Percentiles rank a stretch among this genome's conserved stretches.
Evolutionary conservation across 2,888 invertebrate genomes (phyloP).

Genomic region (Leptothorax acervorum): DNA sequence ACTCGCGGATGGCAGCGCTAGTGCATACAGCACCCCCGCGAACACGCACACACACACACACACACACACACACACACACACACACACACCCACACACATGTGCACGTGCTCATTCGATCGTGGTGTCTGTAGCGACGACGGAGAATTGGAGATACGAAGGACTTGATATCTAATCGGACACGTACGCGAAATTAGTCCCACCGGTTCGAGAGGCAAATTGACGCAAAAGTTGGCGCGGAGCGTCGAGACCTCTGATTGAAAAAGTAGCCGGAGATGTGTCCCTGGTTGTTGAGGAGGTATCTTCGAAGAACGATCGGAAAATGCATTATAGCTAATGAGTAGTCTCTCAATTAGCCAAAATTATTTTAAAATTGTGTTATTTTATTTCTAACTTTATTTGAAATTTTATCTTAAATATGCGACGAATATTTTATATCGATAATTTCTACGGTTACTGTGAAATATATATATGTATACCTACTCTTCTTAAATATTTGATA

Average conservation of each 20-base stretch:
- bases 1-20: constrained; percentile 8
- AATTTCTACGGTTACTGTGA: background rate
- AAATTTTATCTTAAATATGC: background rate
- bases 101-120: constrained; percentile 28
- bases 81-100: background rate
- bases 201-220: constrained; percentile 38
- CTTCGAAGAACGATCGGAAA: background rate
- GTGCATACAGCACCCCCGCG: background rate
- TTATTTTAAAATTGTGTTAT: background rate
- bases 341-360: background rate
- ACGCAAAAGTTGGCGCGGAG: constrained; percentile 16
- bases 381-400: background rate
- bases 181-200: constrained; percentile 70
- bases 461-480: background rate
- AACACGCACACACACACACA: background rate
- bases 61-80: background rate
- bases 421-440: background rate
- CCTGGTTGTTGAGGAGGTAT: background rate
- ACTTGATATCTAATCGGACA: constrained; percentile 66
- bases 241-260: constrained; percentile 24
- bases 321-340: background rate
- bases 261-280: background rate
- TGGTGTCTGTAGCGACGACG: constrained; percentile 25
- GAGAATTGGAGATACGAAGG: constrained; percentile 35
- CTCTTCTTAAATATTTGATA: background rate